These are phyloP conservation scores for Plebejus anna DNA, from an alignment of 2,888 invertebrate genomes.

Conservation along the genomic window DNA sequence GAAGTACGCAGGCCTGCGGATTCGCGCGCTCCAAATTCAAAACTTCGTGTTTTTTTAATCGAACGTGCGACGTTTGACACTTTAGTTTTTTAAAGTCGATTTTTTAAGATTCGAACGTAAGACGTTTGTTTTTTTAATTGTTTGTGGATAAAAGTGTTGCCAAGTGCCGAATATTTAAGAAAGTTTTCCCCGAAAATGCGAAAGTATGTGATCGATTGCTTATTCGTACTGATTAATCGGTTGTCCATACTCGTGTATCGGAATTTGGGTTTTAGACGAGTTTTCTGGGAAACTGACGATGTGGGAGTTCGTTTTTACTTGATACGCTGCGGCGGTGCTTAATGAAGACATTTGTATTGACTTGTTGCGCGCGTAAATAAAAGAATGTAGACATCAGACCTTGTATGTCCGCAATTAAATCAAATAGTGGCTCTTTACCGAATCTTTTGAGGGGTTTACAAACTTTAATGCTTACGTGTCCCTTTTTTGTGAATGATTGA, in stretches of 20 bases:
- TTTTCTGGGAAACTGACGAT: constrained; percentile 67
- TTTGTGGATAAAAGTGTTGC: background rate
- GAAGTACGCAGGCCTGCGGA: constrained; percentile 66
- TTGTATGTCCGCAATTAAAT: constrained; percentile 32
- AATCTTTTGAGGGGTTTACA: constrained; percentile 21
- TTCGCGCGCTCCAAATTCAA: background rate
- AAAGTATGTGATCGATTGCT: constrained; percentile 43
- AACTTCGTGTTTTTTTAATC: background rate
- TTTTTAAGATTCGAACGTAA: too few relatives aligned
- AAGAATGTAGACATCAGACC: constrained; percentile 41
- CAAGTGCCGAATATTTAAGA: constrained; percentile 27
- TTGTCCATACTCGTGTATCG: constrained; percentile 62
- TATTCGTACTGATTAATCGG: constrained; percentile 52
- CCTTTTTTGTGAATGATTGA: constrained; percentile 13
- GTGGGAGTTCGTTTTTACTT: constrained; percentile 68
- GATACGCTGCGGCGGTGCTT: constrained; percentile 50
- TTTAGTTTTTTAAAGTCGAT: background rate
- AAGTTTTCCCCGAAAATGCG: constrained; percentile 38
- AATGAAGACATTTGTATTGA: constrained; percentile 72
- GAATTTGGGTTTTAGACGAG: constrained; percentile 62
- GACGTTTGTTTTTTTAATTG: background rate
- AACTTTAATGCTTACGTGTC: constrained; percentile 14
- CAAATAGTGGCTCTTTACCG: constrained; percentile 24
- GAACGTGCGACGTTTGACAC: background rate
- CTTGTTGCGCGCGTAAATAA: constrained; percentile 57